Base-by-base conservation (phyloP, 2,113 vertebrate species). In the Marmota monax region DNA sequence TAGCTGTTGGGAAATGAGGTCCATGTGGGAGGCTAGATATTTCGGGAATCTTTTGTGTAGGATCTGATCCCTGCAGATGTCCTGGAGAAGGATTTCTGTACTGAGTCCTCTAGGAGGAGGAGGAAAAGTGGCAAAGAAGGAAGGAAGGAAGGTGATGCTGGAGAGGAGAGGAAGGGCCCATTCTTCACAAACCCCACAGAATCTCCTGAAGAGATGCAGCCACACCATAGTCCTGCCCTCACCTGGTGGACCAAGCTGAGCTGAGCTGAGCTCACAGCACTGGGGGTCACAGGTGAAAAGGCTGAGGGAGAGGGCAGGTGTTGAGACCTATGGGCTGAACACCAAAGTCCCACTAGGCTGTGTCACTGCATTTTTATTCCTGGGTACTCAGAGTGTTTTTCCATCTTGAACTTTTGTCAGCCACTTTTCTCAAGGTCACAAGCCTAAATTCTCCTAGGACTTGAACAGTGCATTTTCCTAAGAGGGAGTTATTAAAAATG, bases 391-490 rank as follows among this genome's bases (percentile, higher is more conserved):
- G 10, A 89, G 8, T 48, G 20, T 72, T 86, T 90, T 23, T 84
- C 51, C 70, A 89, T 61, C 22, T 2, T 92, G 82, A 94, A 77
- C 2, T 20, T 48, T 89, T 93, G 18, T 45, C 45, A 87, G 67
- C 12, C 10, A 73, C 17, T 20, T 84, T 23, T 84, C 70, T 93
- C 58, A 92, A 82, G 92, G 84, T 85, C 5, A 93, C 16, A 85
- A 69, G 83, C 13, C 69, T 89, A 90, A 96, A 92, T 72, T 95
- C 95, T 94, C 92, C 29, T 65, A 78, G 69, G 94, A 16, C 77
- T 42, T 39, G 42, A 82, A 82, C 27, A 34, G 22, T 69, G 18
- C 9, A 65, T 83, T 94, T 94, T 90, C 88, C 69, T 92, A 76
- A 65, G 88, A 95, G 73, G 39, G 92, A 77, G 10, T 90, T 89